Percentiles rank a stretch among this genome's conserved stretches.
Evolutionary conservation across 1,140 invertebrate species (phyloP).

Genomic region (Drosophila varians): DNA sequence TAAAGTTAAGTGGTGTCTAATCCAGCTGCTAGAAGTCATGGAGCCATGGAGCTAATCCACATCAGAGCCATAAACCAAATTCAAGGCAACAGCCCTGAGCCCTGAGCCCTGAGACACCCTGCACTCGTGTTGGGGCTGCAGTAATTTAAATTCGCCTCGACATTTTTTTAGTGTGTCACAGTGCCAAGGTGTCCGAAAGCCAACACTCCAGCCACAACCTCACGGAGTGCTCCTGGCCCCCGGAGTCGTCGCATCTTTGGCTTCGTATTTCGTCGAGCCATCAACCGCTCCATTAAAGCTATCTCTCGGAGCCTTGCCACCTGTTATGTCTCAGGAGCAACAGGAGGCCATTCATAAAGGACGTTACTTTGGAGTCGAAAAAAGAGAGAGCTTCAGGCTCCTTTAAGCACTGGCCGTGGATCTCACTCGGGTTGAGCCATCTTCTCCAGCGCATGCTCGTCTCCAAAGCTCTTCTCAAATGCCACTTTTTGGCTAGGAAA

Average conservation of each 20-base stretch:
- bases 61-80: slow-evolving; percentile 38
- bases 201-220: slow-evolving; percentile 42
- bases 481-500: neutral
- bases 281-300: slow-evolving; percentile 60
- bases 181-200: slow-evolving; percentile 68
- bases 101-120: slow-evolving; percentile 20
- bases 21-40: neutral
- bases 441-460: slow-evolving; percentile 47
- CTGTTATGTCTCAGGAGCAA: slow-evolving; percentile 71
- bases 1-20: slow-evolving; percentile 1
- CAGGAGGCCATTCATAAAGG: slow-evolving; percentile 77
- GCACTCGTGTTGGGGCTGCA: slow-evolving; percentile 17
- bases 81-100: slow-evolving; percentile 64
- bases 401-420: slow-evolving; percentile 1
- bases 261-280: slow-evolving; percentile 17
- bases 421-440: slow-evolving; percentile 25
- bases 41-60: slow-evolving; percentile 22
- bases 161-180: slow-evolving; percentile 63
- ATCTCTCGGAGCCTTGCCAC: slow-evolving; percentile 61
- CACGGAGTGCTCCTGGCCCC: slow-evolving; percentile 24
- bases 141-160: slow-evolving; percentile 49
- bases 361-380: slow-evolving; percentile 27
- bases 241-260: slow-evolving; percentile 15
- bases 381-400: slow-evolving; percentile 10
- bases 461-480: slow-evolving; percentile 32